phyloP scores from a whole-genome alignment of 1,140 invertebrate species.

The Vollenhovia emeryi region DNA sequence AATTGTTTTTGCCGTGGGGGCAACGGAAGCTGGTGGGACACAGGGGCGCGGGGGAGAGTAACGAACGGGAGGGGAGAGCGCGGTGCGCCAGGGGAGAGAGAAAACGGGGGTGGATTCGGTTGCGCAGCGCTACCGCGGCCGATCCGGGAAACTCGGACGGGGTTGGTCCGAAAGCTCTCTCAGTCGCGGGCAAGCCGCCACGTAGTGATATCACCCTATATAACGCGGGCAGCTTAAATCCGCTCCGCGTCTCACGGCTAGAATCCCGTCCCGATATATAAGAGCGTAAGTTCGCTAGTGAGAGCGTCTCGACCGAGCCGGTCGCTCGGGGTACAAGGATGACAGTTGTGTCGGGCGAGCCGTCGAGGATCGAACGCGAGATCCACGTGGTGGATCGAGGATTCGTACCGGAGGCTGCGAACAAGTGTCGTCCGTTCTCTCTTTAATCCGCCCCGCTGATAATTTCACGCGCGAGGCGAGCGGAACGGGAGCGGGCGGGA shows the following conservation, averaged over 20 bases:
- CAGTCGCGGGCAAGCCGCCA: constrained; percentile 78
- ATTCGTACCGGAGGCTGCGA: background rate
- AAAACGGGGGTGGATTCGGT: constrained; percentile 64
- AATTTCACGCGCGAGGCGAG: background rate
- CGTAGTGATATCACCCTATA: constrained; percentile 70
- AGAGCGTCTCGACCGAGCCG: background rate
- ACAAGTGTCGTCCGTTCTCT: background rate
- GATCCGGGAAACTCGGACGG: constrained; percentile 75
- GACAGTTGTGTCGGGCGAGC: background rate
- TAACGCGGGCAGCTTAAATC: constrained; percentile 52
- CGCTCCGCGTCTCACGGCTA: constrained; percentile 17
- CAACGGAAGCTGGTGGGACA: constrained; percentile 47
- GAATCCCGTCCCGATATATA: background rate
- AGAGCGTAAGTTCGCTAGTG: constrained; percentile 1
- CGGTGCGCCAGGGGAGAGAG: constrained; percentile 41
- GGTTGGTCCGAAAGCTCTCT: constrained; percentile 74
- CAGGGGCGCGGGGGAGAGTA: constrained; percentile 16
- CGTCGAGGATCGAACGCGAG: background rate
- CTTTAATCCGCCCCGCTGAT: background rate
- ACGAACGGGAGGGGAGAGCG: background rate
- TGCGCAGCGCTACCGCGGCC: constrained; percentile 74
- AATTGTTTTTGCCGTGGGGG: constrained; percentile 66
- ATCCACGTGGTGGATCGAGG: constrained; percentile 39
- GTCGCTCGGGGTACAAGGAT: background rate
- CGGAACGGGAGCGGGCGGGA: constrained; percentile 8